Base-by-base conservation (phyloP, 2,888 invertebrate genomes). In the Ommatoiulus sabulosus region DNA sequence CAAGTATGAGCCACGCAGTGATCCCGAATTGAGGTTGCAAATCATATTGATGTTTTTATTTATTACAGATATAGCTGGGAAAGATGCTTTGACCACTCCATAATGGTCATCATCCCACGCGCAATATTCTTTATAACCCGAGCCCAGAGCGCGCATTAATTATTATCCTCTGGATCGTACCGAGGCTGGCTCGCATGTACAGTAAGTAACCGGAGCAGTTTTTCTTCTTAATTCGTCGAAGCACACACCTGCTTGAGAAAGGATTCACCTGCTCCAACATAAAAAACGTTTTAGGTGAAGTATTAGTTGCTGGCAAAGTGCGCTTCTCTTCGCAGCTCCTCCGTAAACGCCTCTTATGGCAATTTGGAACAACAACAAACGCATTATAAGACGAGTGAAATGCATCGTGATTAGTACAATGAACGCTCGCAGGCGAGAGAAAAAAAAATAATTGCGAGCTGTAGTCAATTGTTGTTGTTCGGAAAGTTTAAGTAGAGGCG, bases 61-160 rank as follows among this genome's bases (percentile, higher is more conserved):
- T 63, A 63, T 63, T n/a, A 15, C 57, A n/a, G 57, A 63, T 63
- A 10, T n/a, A n/a, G 57, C n/a, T n/a, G n/a, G 57, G 57, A 63
- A 63, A n/a, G 57, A 63, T 63, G 57, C 57, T 63, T n/a, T n/a
- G 57, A 63, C 57, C 57, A 63, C 57, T 63, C 57, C 57, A 63
- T 63, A 63, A 63, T 63, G n/a, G 57, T 63, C 57, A 63, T 63
- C 57, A 63, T 63, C 57, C 57, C 5, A 63, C 15, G 57, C n/a
- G 57, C n/a, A 63, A 63, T 63, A 63, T 63, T 63, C 57, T 63
- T 63, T 63, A 63, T n/a, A 63, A 63, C 57, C 57, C 17, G n/a
- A 57, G n/a, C 15, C 57, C 57, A 3, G 57, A 15, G 6, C 15
- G n/a, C 57, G 57, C 57, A 63, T 63, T 63, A 63, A 63, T 63